Conservation (phyloP, 1,140 invertebrate species). For the Penaeus vannamei region DNA sequence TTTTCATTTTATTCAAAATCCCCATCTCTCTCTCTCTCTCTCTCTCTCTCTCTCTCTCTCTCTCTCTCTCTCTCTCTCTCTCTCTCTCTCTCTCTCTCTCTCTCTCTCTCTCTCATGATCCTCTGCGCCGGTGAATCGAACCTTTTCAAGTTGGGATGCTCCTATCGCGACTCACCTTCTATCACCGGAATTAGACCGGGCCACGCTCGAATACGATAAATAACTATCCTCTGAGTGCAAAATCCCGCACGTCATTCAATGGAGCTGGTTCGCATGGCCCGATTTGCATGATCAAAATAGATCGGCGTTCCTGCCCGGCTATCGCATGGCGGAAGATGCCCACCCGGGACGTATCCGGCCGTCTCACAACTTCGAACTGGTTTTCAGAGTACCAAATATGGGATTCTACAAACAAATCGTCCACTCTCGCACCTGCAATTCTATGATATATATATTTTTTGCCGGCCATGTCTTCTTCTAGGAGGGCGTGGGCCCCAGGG, state of each 20-base stretch:
- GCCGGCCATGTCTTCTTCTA: conserved; percentile 11
- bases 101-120: conserved; percentile 16
- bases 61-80: too few relatives aligned
- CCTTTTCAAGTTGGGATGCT: conserved; percentile 56
- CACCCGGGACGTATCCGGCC: background rate
- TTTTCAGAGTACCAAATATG: conserved; percentile 49
- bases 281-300: background rate
- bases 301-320: background rate
- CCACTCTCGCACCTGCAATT: conserved; percentile 24
- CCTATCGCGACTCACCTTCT: conserved; percentile 34
- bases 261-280: too few relatives aligned
- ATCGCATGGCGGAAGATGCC: conserved; percentile 16
- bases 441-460: conserved; percentile 37
- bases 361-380: conserved; percentile 16
- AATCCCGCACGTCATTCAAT: background rate
- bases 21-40: too few relatives aligned
- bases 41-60: too few relatives aligned
- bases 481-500: too few relatives aligned
- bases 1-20: too few relatives aligned
- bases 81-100: too few relatives aligned
- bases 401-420: conserved; percentile 41
- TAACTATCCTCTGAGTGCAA: background rate
- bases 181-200: conserved; percentile 31
- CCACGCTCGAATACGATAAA: background rate
- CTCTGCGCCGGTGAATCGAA: conserved; percentile 52